A percentile compares a stretch with the other conserved stretches of the same genome.
Conservation (phyloP, 1,140 invertebrate genomes). For the Eupristina koningsbergeri region DNA sequence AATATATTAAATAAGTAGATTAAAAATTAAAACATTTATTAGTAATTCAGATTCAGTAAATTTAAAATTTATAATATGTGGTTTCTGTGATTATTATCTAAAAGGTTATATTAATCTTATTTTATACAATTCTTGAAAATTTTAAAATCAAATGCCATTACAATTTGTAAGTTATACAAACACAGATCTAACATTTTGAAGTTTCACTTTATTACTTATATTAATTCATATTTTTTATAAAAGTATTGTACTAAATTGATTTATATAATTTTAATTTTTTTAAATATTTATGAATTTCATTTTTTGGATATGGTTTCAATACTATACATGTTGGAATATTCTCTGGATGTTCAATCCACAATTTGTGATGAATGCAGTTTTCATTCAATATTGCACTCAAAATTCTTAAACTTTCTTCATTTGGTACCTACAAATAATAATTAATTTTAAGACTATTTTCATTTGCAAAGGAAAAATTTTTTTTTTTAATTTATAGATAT, state of each 20-base stretch:
- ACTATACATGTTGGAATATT: conserved; percentile 96
- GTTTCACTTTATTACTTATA: too few species aligned
- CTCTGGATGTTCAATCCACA: conserved; percentile 99
- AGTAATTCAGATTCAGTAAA: conserved; percentile 18
- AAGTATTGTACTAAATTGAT: neutral
- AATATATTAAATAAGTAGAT: too few species aligned
- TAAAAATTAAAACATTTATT: conserved; percentile 18
- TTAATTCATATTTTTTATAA: too few species aligned
- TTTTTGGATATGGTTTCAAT: conserved; percentile 92
- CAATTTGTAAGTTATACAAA: too few species aligned
- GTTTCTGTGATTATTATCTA: conserved; percentile 37
- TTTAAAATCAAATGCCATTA: conserved; percentile 40
- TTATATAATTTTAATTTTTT: conserved; percentile 92
- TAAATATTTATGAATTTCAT: conserved; percentile 87
- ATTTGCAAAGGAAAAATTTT: too few species aligned
- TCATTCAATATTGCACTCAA: conserved; percentile 81
- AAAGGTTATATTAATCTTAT: conserved; percentile 43
- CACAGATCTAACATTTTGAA: too few species aligned
- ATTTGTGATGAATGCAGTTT: conserved; percentile 87
- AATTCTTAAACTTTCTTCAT: conserved; percentile 82
- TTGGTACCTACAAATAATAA: conserved; percentile 76
- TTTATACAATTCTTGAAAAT: conserved; percentile 41
- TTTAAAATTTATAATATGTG: conserved; percentile 37
- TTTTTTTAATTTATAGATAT: neutral
- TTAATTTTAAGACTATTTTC: neutral